These are phyloP conservation scores for Mermis nigrescens DNA, from an alignment of 2,888 invertebrate species.

Conservation along the genomic window DNA sequence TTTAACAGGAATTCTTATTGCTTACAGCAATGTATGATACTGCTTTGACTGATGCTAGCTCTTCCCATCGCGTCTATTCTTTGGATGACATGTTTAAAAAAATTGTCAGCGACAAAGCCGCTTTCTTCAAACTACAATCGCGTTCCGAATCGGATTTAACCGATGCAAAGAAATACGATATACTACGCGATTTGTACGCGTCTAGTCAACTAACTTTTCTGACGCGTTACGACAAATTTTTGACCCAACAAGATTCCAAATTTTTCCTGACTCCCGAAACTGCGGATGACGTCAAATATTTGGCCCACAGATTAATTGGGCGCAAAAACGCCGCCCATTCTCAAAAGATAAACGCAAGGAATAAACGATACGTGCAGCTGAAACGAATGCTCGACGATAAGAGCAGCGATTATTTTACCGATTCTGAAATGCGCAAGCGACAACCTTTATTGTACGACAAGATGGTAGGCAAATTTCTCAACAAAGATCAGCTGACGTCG, in stretches of 20 bases:
- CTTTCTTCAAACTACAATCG: neutral
- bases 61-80: no score
- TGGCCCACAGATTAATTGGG: neutral
- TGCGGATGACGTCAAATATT: neutral
- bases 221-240: neutral
- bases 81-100: neutral
- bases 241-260: neutral
- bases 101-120: neutral
- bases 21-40: no score
- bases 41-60: no score
- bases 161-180: neutral
- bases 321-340: neutral
- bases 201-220: neutral
- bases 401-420: slow-evolving; percentile 53
- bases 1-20: no score
- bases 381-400: slow-evolving; percentile 49
- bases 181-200: neutral
- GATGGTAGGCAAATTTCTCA: slow-evolving; percentile 63
- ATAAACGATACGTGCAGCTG: slow-evolving; percentile 61
- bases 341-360: slow-evolving; percentile 39
- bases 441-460: slow-evolving; percentile 76
- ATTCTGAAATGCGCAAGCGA: slow-evolving; percentile 75
- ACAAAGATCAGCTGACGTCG: slow-evolving; percentile 49
- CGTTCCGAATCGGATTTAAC: neutral
- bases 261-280: neutral